Percentiles rank a stretch among this genome's conserved stretches.
These are phyloP conservation scores for Himalopsyche anomala DNA, from an alignment of 2,888 invertebrate genomes.

Conservation along the genomic window DNA sequence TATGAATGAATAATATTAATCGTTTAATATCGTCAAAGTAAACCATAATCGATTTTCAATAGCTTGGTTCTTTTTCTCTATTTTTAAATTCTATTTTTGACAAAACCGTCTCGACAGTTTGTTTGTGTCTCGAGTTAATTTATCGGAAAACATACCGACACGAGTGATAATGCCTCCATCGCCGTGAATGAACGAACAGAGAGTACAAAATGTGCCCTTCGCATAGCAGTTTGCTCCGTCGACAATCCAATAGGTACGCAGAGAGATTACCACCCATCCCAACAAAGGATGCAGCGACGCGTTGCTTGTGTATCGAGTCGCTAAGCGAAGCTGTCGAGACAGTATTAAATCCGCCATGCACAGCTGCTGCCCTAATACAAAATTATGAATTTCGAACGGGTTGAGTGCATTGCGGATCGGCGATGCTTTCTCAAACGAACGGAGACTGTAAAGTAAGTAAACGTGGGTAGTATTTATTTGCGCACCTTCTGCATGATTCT, in stretches of 20 bases:
- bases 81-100: too few relatives aligned
- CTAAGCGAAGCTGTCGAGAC: neutral
- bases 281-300: conserved; percentile 13
- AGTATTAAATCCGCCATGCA: conserved; percentile 7
- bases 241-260: neutral
- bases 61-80: too few relatives aligned
- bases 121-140: too few relatives aligned
- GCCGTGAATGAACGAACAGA: too few relatives aligned
- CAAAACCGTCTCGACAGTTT: too few relatives aligned
- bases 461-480: too few relatives aligned
- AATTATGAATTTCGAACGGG: conserved; percentile 33
- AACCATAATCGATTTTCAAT: too few relatives aligned
- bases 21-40: too few relatives aligned
- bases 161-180: too few relatives aligned
- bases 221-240: neutral
- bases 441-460: neutral
- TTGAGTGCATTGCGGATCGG: conserved; percentile 7
- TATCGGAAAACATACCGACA: too few relatives aligned
- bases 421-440: neutral
- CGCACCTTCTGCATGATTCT: conserved; percentile 1
- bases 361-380: conserved; percentile 29
- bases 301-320: neutral
- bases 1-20: too few relatives aligned
- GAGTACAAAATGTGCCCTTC: neutral
- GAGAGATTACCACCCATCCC: neutral